Percentiles rank a stretch among this genome's conserved stretches.
Conservation (phyloP, 2,797 vertebrate species). For the Centropyge bicolor region DNA sequence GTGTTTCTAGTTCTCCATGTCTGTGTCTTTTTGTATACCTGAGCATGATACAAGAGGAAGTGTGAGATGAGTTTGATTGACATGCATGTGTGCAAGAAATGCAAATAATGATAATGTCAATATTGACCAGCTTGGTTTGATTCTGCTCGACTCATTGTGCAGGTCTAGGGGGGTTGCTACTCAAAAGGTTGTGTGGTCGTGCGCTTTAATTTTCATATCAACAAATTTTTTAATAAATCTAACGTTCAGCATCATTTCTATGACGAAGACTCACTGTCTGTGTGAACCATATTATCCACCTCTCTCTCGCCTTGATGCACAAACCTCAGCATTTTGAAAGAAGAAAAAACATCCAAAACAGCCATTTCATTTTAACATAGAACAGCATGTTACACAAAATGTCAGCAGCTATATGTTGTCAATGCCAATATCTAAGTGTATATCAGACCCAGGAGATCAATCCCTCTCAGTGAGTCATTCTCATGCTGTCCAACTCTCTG, state of each 20-base stretch:
- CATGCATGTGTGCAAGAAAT: neutral
- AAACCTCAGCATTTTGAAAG: neutral
- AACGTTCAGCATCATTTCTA: neutral
- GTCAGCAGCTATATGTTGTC: constrained; percentile 26
- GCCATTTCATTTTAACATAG: constrained; percentile 15
- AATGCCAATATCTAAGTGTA: constrained; percentile 10
- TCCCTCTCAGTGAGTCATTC: constrained; percentile 64
- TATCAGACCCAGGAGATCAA: constrained; percentile 33
- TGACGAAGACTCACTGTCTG: neutral
- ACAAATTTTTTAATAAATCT: neutral
- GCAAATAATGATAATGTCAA: neutral
- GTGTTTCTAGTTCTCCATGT: neutral
- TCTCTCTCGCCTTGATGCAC: neutral
- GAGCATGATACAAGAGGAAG: neutral
- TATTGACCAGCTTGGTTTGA: neutral
- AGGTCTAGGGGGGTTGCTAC: neutral
- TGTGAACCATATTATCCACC: too few species aligned
- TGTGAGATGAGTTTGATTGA: neutral
- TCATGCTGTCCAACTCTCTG: constrained; percentile 54
- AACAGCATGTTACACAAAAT: constrained; percentile 26
- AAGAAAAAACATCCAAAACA: constrained; percentile 21
- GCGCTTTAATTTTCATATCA: neutral
- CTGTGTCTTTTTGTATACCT: neutral
- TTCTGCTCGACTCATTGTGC: neutral
- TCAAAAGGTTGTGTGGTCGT: neutral